Base-by-base conservation (phyloP, 2,888 invertebrate species). In the Brassicogethes aeneus region DNA sequence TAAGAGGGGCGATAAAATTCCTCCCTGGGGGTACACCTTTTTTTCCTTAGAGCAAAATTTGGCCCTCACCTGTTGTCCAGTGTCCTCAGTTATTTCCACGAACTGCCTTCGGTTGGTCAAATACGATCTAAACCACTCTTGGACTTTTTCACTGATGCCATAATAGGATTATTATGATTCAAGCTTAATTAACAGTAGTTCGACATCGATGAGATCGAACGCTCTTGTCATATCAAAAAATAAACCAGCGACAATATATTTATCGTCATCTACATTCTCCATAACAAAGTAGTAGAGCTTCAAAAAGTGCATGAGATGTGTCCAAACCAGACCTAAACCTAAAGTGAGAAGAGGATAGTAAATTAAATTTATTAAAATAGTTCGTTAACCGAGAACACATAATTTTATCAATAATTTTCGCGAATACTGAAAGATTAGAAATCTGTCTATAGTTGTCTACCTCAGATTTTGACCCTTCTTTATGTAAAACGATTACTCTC, bases 351-450 rank as follows among this genome's bases (percentile, higher is more conserved):
- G 23, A 23, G 23, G 23, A 23, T 23, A 23, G 23, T 23, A 23
- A 23, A 23, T 23, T 23, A 23, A 23, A 23, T 23, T 23, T 23
- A 10, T 23, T 10, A 23, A 23, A 23, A 23, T 23, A 23, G 23
- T 23, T 23, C 10, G 23, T 23, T 23, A 23, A 23, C 10, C 23
- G 23, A 7, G 23, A 23, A 23, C 23, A 23, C 23, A 23, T 23
- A 23, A 23, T 23, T 23, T 23, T 23, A 23, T 23, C 23, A 23
- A 23, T 23, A 23, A 23, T 23, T 23, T 23, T 23, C 23, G 23
- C 23, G 23, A 23, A 23, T 23, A 23, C 23, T 23, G 23, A 23
- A 23, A 23, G 23, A 23, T 23, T 23, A 23, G 23, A 23, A 23
- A 23, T 23, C 23, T 23, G 23, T 23, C 23, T 23, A 23, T 23